Evolutionary conservation across 2,113 vertebrate genomes (phyloP), one percentile per base, ranked within the genome.

Genomic region (Silurus glanis): DNA sequence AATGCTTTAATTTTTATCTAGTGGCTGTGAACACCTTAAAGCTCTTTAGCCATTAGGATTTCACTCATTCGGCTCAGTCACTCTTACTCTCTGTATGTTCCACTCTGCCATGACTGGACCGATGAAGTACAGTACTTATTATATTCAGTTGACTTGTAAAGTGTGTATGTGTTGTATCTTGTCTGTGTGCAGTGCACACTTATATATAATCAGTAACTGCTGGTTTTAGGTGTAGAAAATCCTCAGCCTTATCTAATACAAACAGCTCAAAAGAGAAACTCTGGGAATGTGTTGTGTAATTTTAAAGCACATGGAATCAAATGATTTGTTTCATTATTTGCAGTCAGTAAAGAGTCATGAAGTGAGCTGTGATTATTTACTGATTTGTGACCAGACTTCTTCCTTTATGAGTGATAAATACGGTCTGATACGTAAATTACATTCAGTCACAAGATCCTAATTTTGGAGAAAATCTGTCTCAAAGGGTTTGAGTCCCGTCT

Each of bases 191-290:
- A 37, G 37, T 37, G 37, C 37, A 37, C 37, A 37, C 37, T 37
- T 37, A 37, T 37, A 37, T 37, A 37, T 37, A 49, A 25, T 25
- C 82, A 86, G 86, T 79, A 59, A 3, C 25, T 61, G 55, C 55
- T 83, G 64, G 56, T 21, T 56, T 88, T 66, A 87, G 0, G n/a
- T 89, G 88, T 89, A 76, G 76, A 90, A 80, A 47, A 64, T 75
- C 17, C 17, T 59, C 69, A 59, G 56, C 67, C 0, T 53, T 79
- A 84, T 45, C 17, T 45, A 19, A 9, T 6, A 4, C n/a, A 5
- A 9, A 3, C 0, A 16, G 79, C n/a, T 58, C 3, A 45, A 47
- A 59, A 23, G 10, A 66, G 23, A 0, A 25, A 2, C 58, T n/a
- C 12, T 53, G n/a, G 79, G 19, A 10, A 13, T 1, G 9, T 4